Evolutionary conservation across 2,797 vertebrate species (phyloP), one percentile per base, ranked within the genome.

Genomic region (Aldrovandia affinis): DNA sequence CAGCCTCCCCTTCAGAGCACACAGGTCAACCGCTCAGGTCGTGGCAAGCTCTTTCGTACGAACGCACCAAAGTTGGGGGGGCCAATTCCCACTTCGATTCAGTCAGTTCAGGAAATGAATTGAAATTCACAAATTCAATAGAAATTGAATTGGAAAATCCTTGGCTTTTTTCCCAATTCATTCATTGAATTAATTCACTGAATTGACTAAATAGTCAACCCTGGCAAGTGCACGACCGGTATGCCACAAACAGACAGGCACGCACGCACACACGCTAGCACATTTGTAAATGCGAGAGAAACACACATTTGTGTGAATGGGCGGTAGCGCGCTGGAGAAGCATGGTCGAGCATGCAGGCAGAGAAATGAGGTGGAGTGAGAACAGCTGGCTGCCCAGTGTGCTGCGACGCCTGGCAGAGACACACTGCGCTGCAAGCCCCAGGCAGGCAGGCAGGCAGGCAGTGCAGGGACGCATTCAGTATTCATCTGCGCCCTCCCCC

Each of bases 1-100:
- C 95, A 94, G 89, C 89, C 93, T 52, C 88, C 91, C 90, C 94
- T 95, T 91, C 54, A 83, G 81, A 44, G 90, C 3, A 61, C 63
- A 55, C 36, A 39, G 1, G 63, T 83, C 55, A 78, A 70, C 20
- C 36, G 36, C 20, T 30, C 20, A 77, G 6, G 2, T 33, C 42
- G n/a, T 47, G 15, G 20, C 42, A 28, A 1, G 4, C 20, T 15
- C 3, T 22, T 28, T 15, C 54, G 20, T 18, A 25, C 18, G 44
- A 25, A 22, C 36, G 61, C 14, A 36, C 14, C 25, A n/a, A n/a
- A n/a, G n/a, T n/a, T n/a, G n/a, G n/a, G n/a, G n/a, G n/a, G n/a
- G n/a, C n/a, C n/a, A n/a, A n/a, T n/a, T n/a, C n/a, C n/a, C n/a
- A n/a, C n/a, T n/a, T n/a, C n/a, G n/a, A n/a, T n/a, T n/a, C n/a